Evolutionary conservation across 2,797 vertebrate species (phyloP).

Genomic region (Gambusia yucatana): DNA sequence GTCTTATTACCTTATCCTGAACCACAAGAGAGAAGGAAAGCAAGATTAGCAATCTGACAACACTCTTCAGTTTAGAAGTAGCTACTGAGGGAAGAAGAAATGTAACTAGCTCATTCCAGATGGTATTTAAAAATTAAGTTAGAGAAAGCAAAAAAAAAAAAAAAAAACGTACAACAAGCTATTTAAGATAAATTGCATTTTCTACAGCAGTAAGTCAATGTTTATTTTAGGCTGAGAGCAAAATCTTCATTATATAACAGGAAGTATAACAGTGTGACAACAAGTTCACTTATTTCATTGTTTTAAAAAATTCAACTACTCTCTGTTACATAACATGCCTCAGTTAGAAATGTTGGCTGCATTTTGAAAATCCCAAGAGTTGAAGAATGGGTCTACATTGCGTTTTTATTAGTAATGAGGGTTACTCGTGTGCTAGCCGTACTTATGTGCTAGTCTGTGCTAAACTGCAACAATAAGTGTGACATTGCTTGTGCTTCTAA

Average conservation of each 20-base stretch:
- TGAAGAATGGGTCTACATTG: not conserved
- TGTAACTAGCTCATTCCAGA: not conserved
- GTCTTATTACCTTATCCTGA: slow-evolving; percentile 20
- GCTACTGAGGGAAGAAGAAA: not conserved
- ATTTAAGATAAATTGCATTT: not conserved
- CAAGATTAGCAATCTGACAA: not conserved
- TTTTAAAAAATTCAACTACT: not conserved
- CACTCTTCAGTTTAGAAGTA: not conserved
- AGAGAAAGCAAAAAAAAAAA: not conserved
- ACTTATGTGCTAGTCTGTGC: not conserved
- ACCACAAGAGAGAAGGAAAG: slow-evolving; percentile 11
- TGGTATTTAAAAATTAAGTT: not conserved
- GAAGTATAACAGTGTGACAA: not conserved
- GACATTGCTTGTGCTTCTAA: not conserved
- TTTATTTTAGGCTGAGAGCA: not conserved
- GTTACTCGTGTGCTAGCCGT: not conserved
- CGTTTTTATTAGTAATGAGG: not conserved
- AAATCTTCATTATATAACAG: not conserved
- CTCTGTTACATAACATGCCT: not conserved
- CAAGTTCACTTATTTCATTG: not conserved
- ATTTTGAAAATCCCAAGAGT: not conserved
- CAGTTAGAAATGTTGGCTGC: not conserved
- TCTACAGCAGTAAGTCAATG: not conserved
- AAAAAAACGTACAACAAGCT: not conserved
- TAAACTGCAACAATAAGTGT: not conserved